These are phyloP conservation scores for Plebejus anna DNA, from an alignment of 2,888 invertebrate genomes.

Conservation along the genomic window DNA sequence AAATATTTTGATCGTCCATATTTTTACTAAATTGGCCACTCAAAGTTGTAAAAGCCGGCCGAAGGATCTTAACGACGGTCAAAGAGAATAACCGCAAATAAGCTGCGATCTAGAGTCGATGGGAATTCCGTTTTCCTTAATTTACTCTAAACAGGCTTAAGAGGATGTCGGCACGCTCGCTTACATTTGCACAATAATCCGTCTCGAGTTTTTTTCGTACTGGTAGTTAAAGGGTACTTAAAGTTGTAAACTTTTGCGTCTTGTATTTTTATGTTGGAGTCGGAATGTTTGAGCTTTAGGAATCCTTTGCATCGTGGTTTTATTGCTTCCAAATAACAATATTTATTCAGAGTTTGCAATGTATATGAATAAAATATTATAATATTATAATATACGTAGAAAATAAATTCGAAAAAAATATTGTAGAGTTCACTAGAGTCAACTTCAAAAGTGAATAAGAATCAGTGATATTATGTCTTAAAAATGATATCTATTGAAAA, in stretches of 20 bases:
- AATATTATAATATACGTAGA: too few relatives aligned
- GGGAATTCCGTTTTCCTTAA: conserved; percentile 75
- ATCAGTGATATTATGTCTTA: too few relatives aligned
- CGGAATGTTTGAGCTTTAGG: not conserved
- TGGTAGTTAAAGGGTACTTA: conserved; percentile 9
- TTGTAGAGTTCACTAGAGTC: too few relatives aligned
- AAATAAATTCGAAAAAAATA: too few relatives aligned
- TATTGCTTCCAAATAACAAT: too few relatives aligned
- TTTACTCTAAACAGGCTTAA: conserved; percentile 71
- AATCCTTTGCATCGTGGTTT: not conserved
- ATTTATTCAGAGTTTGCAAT: too few relatives aligned
- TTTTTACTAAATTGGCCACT: conserved; percentile 78
- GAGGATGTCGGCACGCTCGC: conserved; percentile 63
- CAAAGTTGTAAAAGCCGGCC: conserved; percentile 76
- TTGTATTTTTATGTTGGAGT: conserved; percentile 10
- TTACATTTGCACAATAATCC: conserved; percentile 66
- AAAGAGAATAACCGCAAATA: conserved; percentile 80
- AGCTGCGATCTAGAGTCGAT: conserved; percentile 72
- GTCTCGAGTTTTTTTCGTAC: conserved; percentile 34
- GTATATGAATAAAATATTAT: too few relatives aligned
- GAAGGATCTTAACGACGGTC: conserved; percentile 78
- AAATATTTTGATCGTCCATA: conserved; percentile 76
- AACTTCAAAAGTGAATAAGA: too few relatives aligned
- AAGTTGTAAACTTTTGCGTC: conserved; percentile 12
- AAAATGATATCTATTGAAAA: not conserved